Percentiles rank a stretch among this genome's conserved stretches.
These are phyloP conservation scores for Brachystomella parvula DNA, from an alignment of 1,140 invertebrate species.

Conservation along the genomic window DNA sequence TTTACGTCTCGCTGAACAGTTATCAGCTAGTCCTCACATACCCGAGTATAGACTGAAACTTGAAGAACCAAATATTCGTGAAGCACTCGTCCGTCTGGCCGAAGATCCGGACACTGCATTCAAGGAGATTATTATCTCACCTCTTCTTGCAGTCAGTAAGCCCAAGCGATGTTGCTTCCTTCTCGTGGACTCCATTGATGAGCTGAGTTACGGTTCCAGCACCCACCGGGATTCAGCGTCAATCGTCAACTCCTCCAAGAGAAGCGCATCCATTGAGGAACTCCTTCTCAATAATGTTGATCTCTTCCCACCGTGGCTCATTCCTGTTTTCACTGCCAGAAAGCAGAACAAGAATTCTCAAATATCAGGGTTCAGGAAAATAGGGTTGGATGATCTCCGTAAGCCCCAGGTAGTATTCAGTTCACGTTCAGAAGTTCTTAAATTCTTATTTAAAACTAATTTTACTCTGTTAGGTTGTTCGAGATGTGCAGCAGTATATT, in stretches of 20 bases:
- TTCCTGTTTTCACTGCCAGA: conserved; percentile 80
- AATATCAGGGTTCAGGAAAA: conserved; percentile 89
- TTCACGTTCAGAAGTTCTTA: background rate
- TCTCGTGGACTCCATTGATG: conserved; percentile 86
- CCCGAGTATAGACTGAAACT: conserved; percentile 70
- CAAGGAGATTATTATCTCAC: conserved; percentile 77
- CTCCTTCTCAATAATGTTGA: conserved; percentile 81
- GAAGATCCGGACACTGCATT: conserved; percentile 81
- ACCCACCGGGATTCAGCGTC: background rate
- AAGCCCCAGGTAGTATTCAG: conserved; percentile 62
- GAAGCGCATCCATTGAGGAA: conserved; percentile 66
- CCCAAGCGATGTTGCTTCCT: conserved; percentile 71
- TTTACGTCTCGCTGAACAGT: conserved; percentile 69
- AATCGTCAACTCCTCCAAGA: conserved; percentile 5
- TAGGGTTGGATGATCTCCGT: conserved; percentile 78
- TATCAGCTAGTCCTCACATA: conserved; percentile 49
- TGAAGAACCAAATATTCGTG: conserved; percentile 56
- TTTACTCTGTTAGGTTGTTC: conserved; percentile 46
- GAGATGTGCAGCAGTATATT: conserved; percentile 93
- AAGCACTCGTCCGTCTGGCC: conserved; percentile 21
- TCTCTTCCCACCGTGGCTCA: conserved; percentile 85
- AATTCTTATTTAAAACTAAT: background rate
- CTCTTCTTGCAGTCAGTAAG: conserved; percentile 70
- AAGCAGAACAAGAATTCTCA: conserved; percentile 70
- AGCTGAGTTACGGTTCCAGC: conserved; percentile 44